Evolutionary conservation across 2,888 invertebrate genomes (phyloP), one percentile per base, ranked within the genome.

Genomic region (Antheraea yamamai): DNA sequence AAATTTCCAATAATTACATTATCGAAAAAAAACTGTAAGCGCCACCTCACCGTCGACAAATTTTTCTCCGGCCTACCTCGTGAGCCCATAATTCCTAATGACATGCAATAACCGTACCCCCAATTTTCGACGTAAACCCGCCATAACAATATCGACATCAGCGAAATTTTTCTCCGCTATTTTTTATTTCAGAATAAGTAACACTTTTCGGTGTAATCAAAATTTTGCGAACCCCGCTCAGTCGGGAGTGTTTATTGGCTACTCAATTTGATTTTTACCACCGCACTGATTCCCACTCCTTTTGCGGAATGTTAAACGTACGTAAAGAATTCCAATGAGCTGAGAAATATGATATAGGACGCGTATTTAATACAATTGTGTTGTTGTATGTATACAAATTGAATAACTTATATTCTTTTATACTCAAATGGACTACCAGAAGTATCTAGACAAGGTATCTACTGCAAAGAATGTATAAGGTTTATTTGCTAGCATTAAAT

Each of bases 111-210:
- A 95, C 91, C 92, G 94, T 94, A 93, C 94, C 95, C 94, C 94
- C 94, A 95, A 94, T 95, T 94, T 94, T 91, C 91, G 85, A 93
- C 94, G 90, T 95, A 95, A 95, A 95, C 94, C 95, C 93, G 90
- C 92, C 93, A 94, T 95, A 95, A 95, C 94, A 95, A 95, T 95
- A 95, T 95, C 95, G 94, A 92, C 95, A 95, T 95, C 95, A 95
- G 95, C 95, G 87, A 92, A 90, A 88, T 89, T 92, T 91, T 91
- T 86, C 81, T 79, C 78, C 77, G 80, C 82, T 81, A 83, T 83
- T 86, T 87, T 94, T 94, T 94, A 94, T 94, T 93, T 83, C 92
- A 92, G 92, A 93, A 93, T 93, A 94, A 94, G 94, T 93, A 94
- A 93, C 93, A 93, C 92, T 94, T 94, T 88, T 91, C 85, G 89